A percentile compares a stretch with the other conserved stretches of the same genome.
phyloP scores from a whole-genome alignment of 2,888 invertebrate genomes.

The Cotesia congregata region DNA sequence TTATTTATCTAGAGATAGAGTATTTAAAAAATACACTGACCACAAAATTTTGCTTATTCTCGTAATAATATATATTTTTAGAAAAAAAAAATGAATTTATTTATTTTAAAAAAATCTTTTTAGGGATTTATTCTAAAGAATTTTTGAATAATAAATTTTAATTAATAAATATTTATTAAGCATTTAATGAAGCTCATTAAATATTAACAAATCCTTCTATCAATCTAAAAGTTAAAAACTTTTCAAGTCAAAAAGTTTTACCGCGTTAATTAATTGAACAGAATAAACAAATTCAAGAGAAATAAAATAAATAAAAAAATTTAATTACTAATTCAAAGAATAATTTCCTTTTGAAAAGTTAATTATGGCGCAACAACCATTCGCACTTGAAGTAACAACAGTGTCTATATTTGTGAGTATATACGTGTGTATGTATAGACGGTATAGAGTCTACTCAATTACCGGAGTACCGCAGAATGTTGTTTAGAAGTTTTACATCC shows the following conservation, averaged over 20 bases:
- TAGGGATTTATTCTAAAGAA: too few species aligned
- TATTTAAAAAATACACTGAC: too few species aligned
- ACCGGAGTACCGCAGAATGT: constrained; percentile 39
- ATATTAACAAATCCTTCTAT: too few species aligned
- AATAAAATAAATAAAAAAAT: neutral
- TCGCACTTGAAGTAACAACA: constrained; percentile 23
- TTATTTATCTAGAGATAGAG: too few species aligned
- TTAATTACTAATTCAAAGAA: constrained; percentile 21
- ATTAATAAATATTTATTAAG: too few species aligned
- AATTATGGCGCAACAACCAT: constrained; percentile 30
- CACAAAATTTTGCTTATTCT: too few species aligned
- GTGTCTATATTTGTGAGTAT: neutral
- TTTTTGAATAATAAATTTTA: too few species aligned
- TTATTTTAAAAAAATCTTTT: too few species aligned
- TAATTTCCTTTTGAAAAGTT: constrained; percentile 27
- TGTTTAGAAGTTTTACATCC: constrained; percentile 41
- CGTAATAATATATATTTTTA: too few species aligned
- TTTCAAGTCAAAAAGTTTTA: neutral
- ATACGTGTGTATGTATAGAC: neutral
- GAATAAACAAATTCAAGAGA: neutral
- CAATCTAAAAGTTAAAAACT: too few species aligned
- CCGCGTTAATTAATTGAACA: neutral
- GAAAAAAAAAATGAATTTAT: too few species aligned
- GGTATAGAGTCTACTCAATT: constrained; percentile 24
- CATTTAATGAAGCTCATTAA: too few species aligned